Percentiles rank a stretch among this genome's conserved stretches.
phyloP scores from a whole-genome alignment of 2,797 vertebrate genomes.

The Nannoperca obscura region DNA sequence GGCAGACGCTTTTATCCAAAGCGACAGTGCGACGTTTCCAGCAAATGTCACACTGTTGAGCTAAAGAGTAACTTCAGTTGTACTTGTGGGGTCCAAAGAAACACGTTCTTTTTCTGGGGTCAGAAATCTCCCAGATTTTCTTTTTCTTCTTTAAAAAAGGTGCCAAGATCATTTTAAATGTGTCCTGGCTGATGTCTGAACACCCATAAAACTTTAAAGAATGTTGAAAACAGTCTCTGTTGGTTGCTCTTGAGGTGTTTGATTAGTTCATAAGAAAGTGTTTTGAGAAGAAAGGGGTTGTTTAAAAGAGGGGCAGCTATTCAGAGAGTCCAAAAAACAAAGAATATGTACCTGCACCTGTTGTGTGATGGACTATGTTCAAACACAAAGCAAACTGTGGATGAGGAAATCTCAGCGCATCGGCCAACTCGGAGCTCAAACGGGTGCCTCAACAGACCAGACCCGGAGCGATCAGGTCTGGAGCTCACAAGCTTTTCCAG shows the following conservation, averaged over 20 bases:
- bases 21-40: no score
- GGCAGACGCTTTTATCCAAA: no score
- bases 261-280: background rate
- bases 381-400: background rate
- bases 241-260: slow-evolving; percentile 22
- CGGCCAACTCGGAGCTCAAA: background rate
- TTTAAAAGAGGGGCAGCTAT: no score
- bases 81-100: background rate
- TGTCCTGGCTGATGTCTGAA: slow-evolving; percentile 33
- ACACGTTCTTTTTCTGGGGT: slow-evolving; percentile 7
- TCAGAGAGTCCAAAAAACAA: background rate
- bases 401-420: background rate
- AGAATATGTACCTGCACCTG: background rate
- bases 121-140: slow-evolving; percentile 11
- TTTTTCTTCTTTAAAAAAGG: background rate
- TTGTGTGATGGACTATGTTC: background rate
- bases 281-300: no score
- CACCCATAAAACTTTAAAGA: slow-evolving; percentile 34
- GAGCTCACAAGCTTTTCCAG: background rate
- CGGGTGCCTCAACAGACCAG: background rate
- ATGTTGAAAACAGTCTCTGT: slow-evolving; percentile 34
- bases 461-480: background rate
- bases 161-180: slow-evolving; percentile 20
- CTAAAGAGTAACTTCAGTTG: background rate
- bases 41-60: background rate